Evolutionary conservation across 92 coral and sea anemone genomes (phyloP).

Genomic region (Ricordea florida): DNA sequence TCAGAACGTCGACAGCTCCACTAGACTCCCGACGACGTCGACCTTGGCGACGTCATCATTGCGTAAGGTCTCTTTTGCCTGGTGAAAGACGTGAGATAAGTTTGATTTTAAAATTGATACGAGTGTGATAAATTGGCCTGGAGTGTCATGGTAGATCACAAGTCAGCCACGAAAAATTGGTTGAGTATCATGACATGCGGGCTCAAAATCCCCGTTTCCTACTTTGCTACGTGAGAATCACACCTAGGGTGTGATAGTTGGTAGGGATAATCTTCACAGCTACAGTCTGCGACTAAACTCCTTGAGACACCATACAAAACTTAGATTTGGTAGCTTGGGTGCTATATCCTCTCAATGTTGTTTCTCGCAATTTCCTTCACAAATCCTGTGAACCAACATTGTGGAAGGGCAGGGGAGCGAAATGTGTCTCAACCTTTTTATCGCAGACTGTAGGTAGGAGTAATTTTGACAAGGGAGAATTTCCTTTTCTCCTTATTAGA

Average conservation of each 20-base stretch:
- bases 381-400: constrained; percentile 35
- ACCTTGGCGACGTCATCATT: constrained; percentile 14
- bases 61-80: constrained; percentile 24
- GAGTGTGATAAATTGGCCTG: neutral
- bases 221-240: constrained; percentile 24
- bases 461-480: constrained; percentile 18
- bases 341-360: constrained; percentile 17
- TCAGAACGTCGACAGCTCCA: constrained; percentile 14
- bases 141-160: constrained; percentile 1
- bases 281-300: constrained; percentile 5
- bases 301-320: constrained; percentile 10
- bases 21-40: constrained; percentile 18
- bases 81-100: neutral
- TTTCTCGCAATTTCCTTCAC: constrained; percentile 29
- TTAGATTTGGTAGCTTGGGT: neutral
- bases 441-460: constrained; percentile 18
- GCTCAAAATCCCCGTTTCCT: constrained; percentile 33
- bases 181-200: constrained; percentile 25
- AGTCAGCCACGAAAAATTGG: constrained; percentile 21
- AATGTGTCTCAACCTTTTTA: constrained; percentile 28
- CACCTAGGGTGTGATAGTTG: constrained; percentile 35
- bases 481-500: constrained; percentile 15
- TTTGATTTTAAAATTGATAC: neutral
- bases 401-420: constrained; percentile 30
- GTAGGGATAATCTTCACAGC: constrained; percentile 31